Evolutionary conservation across 2,797 vertebrate species (phyloP), one percentile per base, ranked within the genome.

Genomic region (Myotis vivesi): DNA sequence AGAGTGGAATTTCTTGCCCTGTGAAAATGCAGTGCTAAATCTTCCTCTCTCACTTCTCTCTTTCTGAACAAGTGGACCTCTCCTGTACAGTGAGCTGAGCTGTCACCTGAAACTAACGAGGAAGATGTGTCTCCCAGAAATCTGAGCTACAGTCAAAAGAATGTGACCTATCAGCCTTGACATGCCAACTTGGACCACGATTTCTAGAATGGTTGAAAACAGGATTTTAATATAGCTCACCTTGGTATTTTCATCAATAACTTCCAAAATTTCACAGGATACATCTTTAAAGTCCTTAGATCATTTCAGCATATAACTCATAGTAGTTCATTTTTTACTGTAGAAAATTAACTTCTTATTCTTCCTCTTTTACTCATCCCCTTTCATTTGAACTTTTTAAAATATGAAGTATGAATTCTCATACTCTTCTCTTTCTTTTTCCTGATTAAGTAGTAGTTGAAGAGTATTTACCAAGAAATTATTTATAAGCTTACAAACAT

Each of bases 1-100:
- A 96, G 98, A 98, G 97, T 98, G 98, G 98, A 99, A 99, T 99
- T 99, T 99, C 98, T 99, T 98, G 98, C 98, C 98, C 98, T 98
- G 98, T 98, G 98, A 99, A 99, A 99, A 98, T 98, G 98, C 95
- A 97, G 97, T 16, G 98, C 98, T 98, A 98, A 99, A 98, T 98
- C 98, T 98, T 98, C 96, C 98, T 98, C 96, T 97, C 97, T 97
- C 97, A 98, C 98, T 97, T 72, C 88, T 97, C 98, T 97, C 97
- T 98, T 97, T 98, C 98, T 97, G 97, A 97, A 97, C 97, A 98
- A 98, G 98, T 97, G 97, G 97, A 97, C 98, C 98, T 97, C 97
- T 98, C 95, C 96, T 95, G 98, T 97, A 98, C 97, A 98, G 98
- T 98, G 97, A 98, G 97, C 98, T 98, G 96, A 98, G 97, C 98